A percentile compares a stretch with the other conserved stretches of the same genome.
Conservation (phyloP, 2,113 vertebrate species). For the Dendropsophus ebraccatus region DNA sequence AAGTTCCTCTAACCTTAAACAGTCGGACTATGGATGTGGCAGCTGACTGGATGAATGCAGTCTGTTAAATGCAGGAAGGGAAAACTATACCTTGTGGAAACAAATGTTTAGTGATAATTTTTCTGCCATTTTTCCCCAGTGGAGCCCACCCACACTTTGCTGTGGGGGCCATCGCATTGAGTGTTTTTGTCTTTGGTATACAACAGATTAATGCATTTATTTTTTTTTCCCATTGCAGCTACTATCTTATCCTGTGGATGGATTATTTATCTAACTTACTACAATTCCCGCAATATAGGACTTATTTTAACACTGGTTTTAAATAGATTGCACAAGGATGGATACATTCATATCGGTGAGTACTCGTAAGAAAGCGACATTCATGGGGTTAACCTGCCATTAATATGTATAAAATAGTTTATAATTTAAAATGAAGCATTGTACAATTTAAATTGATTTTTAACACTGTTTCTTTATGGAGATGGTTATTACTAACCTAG, state of each 20-base stretch:
- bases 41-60: background rate
- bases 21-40: too few relatives aligned
- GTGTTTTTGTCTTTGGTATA: background rate
- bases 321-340: slow-evolving; percentile 95
- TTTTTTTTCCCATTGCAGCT: slow-evolving; percentile 74
- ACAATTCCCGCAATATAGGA: slow-evolving; percentile 98
- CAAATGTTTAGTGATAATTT: too few relatives aligned
- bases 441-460: too few relatives aligned
- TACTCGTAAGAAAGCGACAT: slow-evolving; percentile 45
- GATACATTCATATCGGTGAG: slow-evolving; percentile 97
- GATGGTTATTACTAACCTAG: too few relatives aligned
- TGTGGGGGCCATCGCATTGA: background rate
- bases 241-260: slow-evolving; percentile 99
- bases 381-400: too few relatives aligned
- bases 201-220: background rate
- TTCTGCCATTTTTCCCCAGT: too few relatives aligned
- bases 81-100: too few relatives aligned
- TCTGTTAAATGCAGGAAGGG: background rate
- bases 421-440: too few relatives aligned
- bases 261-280: slow-evolving; percentile 99
- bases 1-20: too few relatives aligned
- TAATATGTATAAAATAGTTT: too few relatives aligned
- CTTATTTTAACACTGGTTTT: slow-evolving; percentile 95
- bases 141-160: too few relatives aligned
- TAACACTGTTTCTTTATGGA: too few relatives aligned